Conservation (phyloP, 2,113 vertebrate genomes). For the Pipa parva region DNA sequence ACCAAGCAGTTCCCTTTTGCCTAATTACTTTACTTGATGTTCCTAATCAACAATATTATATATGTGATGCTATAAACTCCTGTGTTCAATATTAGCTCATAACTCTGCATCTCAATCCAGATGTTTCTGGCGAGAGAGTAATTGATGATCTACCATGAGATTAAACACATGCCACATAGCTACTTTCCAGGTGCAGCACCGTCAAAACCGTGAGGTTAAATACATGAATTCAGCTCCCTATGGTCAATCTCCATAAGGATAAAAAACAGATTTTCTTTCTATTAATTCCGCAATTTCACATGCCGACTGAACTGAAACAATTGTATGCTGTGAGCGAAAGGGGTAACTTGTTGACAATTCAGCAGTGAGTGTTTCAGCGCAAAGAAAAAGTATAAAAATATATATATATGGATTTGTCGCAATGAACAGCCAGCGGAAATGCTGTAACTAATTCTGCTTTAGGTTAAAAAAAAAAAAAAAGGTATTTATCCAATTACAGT, state of each 20-base stretch:
- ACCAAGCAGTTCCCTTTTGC: constrained; percentile 61
- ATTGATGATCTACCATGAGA: constrained; percentile 72
- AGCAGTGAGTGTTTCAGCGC: background rate
- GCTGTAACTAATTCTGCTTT: constrained; percentile 1
- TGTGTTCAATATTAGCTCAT: constrained; percentile 74
- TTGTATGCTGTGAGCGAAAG: background rate
- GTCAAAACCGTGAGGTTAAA: constrained; percentile 51
- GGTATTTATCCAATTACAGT: background rate
- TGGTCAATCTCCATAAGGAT: background rate
- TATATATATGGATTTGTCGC: no score
- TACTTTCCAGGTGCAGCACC: constrained; percentile 55
- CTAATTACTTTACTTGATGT: constrained; percentile 73
- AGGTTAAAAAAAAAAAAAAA: background rate
- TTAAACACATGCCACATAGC: constrained; percentile 60
- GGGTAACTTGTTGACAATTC: constrained; percentile 18
- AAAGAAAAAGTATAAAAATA: background rate
- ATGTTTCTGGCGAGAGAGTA: constrained; percentile 73
- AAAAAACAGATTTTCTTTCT: constrained; percentile 45
- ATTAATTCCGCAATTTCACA: constrained; percentile 37
- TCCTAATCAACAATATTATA: constrained; percentile 71
- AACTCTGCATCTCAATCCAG: constrained; percentile 68
- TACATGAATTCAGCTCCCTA: constrained; percentile 43
- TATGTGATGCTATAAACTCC: constrained; percentile 72
- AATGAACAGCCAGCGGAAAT: background rate
- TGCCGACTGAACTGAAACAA: constrained; percentile 4